Evolutionary conservation across 2,797 vertebrate genomes (phyloP).

Genomic region (Molothrus aeneus): DNA sequence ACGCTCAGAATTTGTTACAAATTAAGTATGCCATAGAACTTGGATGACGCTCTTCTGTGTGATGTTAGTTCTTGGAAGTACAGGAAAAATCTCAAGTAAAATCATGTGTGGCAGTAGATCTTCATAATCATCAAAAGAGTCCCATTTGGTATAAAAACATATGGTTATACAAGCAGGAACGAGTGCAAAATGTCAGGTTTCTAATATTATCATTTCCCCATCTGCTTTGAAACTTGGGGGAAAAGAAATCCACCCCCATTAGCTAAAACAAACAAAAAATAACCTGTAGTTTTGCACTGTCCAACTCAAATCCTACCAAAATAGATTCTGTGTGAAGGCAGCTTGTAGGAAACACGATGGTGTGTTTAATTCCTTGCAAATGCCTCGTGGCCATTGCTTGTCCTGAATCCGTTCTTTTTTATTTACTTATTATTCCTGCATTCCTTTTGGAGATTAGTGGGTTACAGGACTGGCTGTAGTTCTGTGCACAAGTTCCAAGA

Average conservation of each 20-base stretch:
- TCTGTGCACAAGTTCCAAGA: background rate
- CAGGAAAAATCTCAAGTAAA: background rate
- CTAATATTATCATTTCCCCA: background rate
- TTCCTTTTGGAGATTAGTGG: conserved; percentile 38
- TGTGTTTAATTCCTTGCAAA: background rate
- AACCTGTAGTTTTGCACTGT: background rate
- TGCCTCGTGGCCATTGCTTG: background rate
- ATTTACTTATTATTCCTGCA: conserved; percentile 18
- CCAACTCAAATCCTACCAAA: background rate
- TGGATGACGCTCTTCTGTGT: background rate
- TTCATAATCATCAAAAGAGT: background rate
- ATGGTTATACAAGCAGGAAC: conserved; percentile 23
- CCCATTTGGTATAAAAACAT: background rate
- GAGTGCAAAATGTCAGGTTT: conserved; percentile 44
- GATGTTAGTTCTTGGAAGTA: background rate
- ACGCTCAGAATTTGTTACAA: background rate
- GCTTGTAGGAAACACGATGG: background rate
- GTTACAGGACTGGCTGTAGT: background rate
- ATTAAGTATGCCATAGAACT: background rate
- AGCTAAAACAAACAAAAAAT: background rate
- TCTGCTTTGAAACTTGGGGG: conserved; percentile 10
- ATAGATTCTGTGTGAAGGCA: background rate
- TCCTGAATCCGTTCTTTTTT: conserved; percentile 22
- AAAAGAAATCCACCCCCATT: background rate
- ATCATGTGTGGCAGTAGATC: background rate